Evolutionary conservation across 2,113 vertebrate species (phyloP).

Genomic region (Cryptotis parvus): DNA sequence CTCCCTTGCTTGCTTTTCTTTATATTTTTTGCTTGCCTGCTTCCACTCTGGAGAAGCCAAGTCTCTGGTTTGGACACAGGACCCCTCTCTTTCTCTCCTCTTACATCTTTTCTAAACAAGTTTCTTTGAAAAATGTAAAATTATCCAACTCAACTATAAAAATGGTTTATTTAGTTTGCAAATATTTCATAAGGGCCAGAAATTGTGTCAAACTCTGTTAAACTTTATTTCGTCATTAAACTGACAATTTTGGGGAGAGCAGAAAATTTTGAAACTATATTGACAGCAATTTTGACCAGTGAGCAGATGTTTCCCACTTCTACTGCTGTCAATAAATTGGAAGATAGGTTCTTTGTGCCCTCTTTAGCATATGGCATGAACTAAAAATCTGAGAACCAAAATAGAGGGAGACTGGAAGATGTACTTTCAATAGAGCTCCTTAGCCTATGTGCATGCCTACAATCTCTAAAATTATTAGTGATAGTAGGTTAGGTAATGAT

Average conservation of each 20-base stretch:
- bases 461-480: not conserved
- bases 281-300: not conserved
- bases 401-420: not conserved
- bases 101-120: too few relatives aligned
- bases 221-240: not conserved
- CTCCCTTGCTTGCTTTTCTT: too few relatives aligned
- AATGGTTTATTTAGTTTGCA: constrained; percentile 1
- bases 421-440: accelerated
- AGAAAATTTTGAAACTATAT: constrained; percentile 1
- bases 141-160: not conserved
- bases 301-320: not conserved
- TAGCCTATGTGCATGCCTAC: not conserved
- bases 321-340: not conserved
- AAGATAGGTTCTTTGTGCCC: too few relatives aligned
- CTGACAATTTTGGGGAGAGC: not conserved
- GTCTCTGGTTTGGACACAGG: too few relatives aligned
- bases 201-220: not conserved
- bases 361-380: not conserved
- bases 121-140: not conserved
- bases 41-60: too few relatives aligned
- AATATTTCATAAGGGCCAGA: not conserved
- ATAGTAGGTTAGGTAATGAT: not conserved
- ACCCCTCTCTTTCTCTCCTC: too few relatives aligned
- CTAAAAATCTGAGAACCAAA: not conserved
- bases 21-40: too few relatives aligned